Evolutionary conservation across 2,113 vertebrate species (phyloP).

Genomic region (Melospiza georgiana): DNA sequence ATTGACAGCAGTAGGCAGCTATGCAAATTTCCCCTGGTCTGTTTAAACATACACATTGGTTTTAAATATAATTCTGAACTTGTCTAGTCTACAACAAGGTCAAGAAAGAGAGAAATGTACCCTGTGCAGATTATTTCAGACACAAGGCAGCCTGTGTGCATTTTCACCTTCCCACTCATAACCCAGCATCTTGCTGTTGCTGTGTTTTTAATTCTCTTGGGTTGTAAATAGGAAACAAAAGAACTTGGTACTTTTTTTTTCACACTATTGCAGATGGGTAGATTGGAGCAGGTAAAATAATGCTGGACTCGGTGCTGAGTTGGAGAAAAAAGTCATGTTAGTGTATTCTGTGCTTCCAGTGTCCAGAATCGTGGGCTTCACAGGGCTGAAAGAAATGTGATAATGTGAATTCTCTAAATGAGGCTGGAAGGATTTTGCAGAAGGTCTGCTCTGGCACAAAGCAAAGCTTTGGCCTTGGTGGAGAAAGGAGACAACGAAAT

Average conservation of each 20-base stretch:
- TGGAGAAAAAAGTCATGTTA: background rate
- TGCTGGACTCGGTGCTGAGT: background rate
- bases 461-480: background rate
- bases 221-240: constrained; percentile 41
- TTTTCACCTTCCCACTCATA: constrained; percentile 63
- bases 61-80: constrained; percentile 62
- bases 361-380: background rate
- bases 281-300: background rate
- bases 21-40: constrained; percentile 38
- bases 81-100: constrained; percentile 43
- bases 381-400: background rate
- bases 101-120: constrained; percentile 43
- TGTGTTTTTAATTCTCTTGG: constrained; percentile 12
- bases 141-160: constrained; percentile 13
- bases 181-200: constrained; percentile 11
- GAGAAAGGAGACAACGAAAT: background rate
- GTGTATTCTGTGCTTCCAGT: background rate
- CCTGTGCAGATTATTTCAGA: constrained; percentile 54
- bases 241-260: constrained; percentile 17
- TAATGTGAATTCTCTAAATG: background rate
- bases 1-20: constrained; percentile 18
- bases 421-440: background rate
- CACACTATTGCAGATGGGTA: background rate
- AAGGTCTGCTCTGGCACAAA: background rate
- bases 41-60: constrained; percentile 9